Conservation (phyloP, 2,113 vertebrate genomes). For the pig (Sus scrofa) region T2T-Sscrofa CM000820.6:71076001-71076500, state of each 20-base stretch:
- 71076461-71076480: not conserved
- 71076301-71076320: not conserved
- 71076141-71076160: not conserved
- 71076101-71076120: not conserved
- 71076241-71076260: not conserved
- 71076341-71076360: not conserved
- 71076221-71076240: not conserved
- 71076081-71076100: not conserved
- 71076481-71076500: not conserved
- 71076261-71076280: not conserved
- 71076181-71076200: not conserved
- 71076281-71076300: not conserved
- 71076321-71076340: not conserved
- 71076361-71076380: not conserved
- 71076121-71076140: not conserved
- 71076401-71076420: not conserved
- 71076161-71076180: not conserved
- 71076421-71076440: not conserved
- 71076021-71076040: slow-evolving; percentile 65
- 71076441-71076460: not conserved
- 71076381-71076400: not conserved
- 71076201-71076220: not conserved
- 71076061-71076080: not conserved
- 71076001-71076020: slow-evolving; percentile 62
- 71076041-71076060: not conserved